These are phyloP conservation scores for Anisognathus igniventris DNA, from an alignment of 2,797 vertebrate species.

Conservation along the genomic window DNA sequence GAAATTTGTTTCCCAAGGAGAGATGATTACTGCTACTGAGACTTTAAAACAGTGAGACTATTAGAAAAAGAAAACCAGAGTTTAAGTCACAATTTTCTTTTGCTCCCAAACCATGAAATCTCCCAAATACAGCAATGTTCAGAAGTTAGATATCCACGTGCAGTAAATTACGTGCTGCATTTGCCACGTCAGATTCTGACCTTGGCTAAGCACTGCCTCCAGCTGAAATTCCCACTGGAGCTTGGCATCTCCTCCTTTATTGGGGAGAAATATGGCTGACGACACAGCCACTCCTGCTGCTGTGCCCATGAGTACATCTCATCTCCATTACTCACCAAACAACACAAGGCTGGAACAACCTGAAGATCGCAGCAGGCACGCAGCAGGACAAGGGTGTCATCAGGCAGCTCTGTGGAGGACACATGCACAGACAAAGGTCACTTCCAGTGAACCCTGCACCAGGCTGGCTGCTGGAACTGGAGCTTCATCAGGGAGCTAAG, in stretches of 20 bases:
- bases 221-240: background rate
- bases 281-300: background rate
- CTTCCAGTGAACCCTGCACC: background rate
- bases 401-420: constrained; percentile 77
- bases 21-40: background rate
- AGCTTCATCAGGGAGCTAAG: background rate
- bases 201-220: background rate
- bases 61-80: background rate
- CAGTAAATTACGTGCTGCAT: fast-evolving
- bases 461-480: background rate
- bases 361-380: constrained; percentile 77
- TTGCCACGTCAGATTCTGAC: background rate
- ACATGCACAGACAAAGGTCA: background rate
- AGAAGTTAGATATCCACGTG: background rate
- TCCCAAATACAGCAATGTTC: background rate
- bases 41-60: background rate
- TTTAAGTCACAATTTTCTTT: background rate
- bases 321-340: constrained; percentile 78
- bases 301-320: background rate
- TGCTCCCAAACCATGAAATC: background rate
- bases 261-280: background rate
- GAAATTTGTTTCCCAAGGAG: background rate
- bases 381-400: constrained; percentile 73
- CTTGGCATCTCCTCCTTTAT: background rate
- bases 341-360: constrained; percentile 73